phyloP scores from a whole-genome alignment of 2,113 vertebrate species.

The Sprattus sprattus region DNA sequence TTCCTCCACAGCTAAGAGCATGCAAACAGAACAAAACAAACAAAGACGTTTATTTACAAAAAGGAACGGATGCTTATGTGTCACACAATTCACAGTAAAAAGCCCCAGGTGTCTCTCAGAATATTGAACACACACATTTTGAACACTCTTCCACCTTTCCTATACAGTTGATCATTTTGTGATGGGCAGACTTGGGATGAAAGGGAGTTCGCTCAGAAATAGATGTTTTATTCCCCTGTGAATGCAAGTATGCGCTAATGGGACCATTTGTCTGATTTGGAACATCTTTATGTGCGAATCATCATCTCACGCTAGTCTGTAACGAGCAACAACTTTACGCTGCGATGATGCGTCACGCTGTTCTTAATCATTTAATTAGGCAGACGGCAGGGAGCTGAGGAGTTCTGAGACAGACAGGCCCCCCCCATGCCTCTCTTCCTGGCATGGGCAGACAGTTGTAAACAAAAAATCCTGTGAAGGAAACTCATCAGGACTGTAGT shows the following conservation, averaged over 20 bases:
- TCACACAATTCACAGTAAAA: background rate
- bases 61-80: background rate
- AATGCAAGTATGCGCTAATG: background rate
- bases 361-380: constrained; percentile 8
- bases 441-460: background rate
- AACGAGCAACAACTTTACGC: background rate
- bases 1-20: constrained; percentile 83
- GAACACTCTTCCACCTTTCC: background rate
- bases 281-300: constrained; percentile 16
- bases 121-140: background rate
- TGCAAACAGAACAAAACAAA: background rate
- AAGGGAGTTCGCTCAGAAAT: background rate
- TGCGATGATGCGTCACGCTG: background rate
- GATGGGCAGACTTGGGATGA: background rate
- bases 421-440: background rate
- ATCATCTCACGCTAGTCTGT: background rate
- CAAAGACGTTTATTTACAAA: background rate
- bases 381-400: background rate
- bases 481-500: background rate
- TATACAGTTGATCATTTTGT: background rate
- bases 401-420: background rate
- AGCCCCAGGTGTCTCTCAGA: background rate
- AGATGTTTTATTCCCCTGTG: background rate
- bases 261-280: background rate
- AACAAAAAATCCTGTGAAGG: background rate